Percentiles rank a stretch among this genome's conserved stretches.
These are phyloP conservation scores for Ptychobarbus kaznakovi DNA, from an alignment of 2,797 vertebrate genomes.

Conservation along the genomic window DNA sequence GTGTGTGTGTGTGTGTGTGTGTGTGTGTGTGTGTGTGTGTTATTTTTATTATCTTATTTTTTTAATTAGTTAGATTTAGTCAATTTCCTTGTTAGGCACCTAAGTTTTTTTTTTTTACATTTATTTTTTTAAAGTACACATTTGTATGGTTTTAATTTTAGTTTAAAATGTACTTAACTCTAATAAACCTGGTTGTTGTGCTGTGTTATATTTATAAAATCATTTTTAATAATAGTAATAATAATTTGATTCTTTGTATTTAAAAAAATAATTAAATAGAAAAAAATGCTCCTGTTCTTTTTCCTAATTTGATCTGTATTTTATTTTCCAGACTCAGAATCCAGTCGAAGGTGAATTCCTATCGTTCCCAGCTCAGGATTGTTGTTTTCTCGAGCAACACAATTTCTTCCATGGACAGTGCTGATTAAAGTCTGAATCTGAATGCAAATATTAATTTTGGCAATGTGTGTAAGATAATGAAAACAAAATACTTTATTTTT, in stretches of 20 bases:
- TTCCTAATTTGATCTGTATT: neutral
- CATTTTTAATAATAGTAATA: neutral
- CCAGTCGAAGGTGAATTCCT: constrained; percentile 54
- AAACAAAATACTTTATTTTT: constrained; percentile 17
- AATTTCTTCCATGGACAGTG: constrained; percentile 63
- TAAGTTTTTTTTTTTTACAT: neutral
- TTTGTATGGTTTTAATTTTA: too few relatives aligned
- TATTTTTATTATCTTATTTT: neutral
- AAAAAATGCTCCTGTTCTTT: neutral
- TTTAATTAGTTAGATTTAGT: neutral
- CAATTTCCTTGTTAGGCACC: neutral
- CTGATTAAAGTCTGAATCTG: constrained; percentile 54
- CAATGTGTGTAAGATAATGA: constrained; percentile 10
- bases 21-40: neutral
- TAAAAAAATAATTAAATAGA: too few relatives aligned
- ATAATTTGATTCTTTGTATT: neutral
- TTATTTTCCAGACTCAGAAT: constrained; percentile 62
- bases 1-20: neutral
- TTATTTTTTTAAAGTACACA: neutral
- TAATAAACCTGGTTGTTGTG: neutral
- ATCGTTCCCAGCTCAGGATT: constrained; percentile 57
- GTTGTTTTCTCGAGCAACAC: constrained; percentile 65
- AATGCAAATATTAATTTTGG: neutral
- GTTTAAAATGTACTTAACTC: neutral
- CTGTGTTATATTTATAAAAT: neutral